Conservation (phyloP, 2,888 invertebrate species). For the Rhaphigaster nebulosa region DNA sequence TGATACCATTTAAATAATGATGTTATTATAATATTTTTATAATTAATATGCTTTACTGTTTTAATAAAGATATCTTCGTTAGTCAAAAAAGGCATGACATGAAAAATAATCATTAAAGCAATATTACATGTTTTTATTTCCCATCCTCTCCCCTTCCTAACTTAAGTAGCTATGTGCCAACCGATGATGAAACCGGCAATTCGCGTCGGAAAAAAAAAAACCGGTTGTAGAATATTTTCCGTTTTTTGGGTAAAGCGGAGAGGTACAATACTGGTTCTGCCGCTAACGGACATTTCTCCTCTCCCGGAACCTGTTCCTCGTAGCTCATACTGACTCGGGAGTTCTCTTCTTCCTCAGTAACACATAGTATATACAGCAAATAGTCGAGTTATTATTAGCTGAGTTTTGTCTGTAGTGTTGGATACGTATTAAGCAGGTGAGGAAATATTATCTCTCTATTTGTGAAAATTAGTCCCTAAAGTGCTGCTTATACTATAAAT, state of each 20-base stretch:
- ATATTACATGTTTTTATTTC: no score
- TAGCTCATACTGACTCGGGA: neutral
- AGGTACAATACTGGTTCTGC: conserved; percentile 8
- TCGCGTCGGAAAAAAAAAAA: neutral
- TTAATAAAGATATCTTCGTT: no score
- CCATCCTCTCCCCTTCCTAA: neutral
- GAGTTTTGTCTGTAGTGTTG: neutral
- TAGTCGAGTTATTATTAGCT: neutral
- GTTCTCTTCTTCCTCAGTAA: neutral
- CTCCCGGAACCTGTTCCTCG: neutral
- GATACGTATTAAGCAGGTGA: neutral
- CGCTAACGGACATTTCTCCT: neutral
- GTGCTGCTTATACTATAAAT: no score
- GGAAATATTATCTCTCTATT: neutral
- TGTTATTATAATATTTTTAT: no score
- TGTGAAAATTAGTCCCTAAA: no score
- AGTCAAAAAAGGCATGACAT: no score
- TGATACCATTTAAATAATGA: no score
- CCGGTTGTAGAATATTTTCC: conserved; percentile 12
- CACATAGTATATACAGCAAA: neutral
- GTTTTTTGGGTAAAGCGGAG: neutral
- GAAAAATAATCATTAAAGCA: no score
- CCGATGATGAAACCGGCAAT: neutral
- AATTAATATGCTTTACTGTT: no score
- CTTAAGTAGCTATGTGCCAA: neutral